phyloP scores from a whole-genome alignment of 2,888 invertebrate genomes.

The Philereme transversata region DNA sequence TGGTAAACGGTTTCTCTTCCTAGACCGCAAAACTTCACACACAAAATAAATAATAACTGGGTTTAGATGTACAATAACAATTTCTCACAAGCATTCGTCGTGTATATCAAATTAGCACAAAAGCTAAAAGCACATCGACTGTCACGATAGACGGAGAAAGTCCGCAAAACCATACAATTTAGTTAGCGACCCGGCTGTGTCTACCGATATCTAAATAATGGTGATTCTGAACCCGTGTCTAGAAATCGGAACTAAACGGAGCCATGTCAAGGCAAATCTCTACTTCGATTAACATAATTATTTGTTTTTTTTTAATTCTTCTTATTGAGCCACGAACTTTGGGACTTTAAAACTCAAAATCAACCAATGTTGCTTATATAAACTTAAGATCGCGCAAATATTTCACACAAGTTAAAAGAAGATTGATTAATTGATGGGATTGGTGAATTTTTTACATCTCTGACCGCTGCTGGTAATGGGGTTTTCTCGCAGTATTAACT shows the following conservation, averaged over 20 bases:
- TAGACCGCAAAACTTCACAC: background rate
- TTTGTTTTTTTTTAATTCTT: too few species aligned
- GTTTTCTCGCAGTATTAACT: too few species aligned
- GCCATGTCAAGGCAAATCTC: background rate
- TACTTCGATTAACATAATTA: background rate
- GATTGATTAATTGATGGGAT: too few species aligned
- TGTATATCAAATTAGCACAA: constrained; percentile 23
- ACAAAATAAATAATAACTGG: background rate
- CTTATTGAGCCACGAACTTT: too few species aligned
- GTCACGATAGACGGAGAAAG: constrained; percentile 30
- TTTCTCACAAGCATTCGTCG: constrained; percentile 3
- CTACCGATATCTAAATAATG: constrained; percentile 44
- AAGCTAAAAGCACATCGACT: constrained; percentile 13
- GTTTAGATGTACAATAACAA: background rate
- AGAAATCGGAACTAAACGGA: constrained; percentile 45
- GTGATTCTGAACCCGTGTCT: constrained; percentile 41
- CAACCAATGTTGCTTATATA: too few species aligned
- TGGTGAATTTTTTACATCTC: too few species aligned
- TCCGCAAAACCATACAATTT: constrained; percentile 27
- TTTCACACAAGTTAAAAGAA: too few species aligned
- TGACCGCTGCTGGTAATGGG: too few species aligned
- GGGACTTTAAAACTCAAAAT: too few species aligned
- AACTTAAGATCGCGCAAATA: too few species aligned
- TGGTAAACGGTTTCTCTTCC: background rate
- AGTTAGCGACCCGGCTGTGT: constrained; percentile 20